Evolutionary conservation across 2,888 invertebrate genomes (phyloP), one percentile per base, ranked within the genome.

Genomic region (Drosophila neonasuta): DNA sequence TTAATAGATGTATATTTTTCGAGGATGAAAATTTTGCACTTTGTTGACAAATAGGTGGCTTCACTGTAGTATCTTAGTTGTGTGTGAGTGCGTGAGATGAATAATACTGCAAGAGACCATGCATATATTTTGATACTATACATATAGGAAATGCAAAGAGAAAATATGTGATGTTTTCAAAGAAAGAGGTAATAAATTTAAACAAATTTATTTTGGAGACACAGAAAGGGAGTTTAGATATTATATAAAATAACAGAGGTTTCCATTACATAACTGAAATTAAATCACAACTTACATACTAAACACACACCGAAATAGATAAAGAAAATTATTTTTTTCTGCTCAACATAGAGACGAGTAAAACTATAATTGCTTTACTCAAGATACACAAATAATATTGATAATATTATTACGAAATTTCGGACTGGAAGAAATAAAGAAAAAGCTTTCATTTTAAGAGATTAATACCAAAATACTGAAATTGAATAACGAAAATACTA

Each of bases 1-100:
- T 62, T 71, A 71, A 62, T 71, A 71, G 71, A 66, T 44, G 54
- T 50, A 36, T 36, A 36, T 50, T 46, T 61, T 61, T 54, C n/a
- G 54, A 48, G 54, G 45, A 55, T 64, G 50, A 60, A 60, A 41
- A 52, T 41, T 46, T 63, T 15, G 34, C 20, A 15, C 32, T 29
- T 36, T 29, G 44, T 42, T 64, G 58, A 59, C 58, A 58, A 58
- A 55, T 36, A 50, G 49, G 13, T 41, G 41, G 50, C 34, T 41
- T n/a, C 61, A 54, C 45, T 36, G 24, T 41, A 13, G 45, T 15
- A 24, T 24, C 5, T 24, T 24, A 24, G 24, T 24, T 24, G 24
- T 24, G 4, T 24, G 24, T 41, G 11, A 29, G 11, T 17, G 29
- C 29, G 15, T 30, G 17, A 20, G 17, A 54, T 13, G 29, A 13